Evolutionary conservation across 2,888 invertebrate species (phyloP), one percentile per base, ranked within the genome.

Genomic region (Rhyacophila evoluta): DNA sequence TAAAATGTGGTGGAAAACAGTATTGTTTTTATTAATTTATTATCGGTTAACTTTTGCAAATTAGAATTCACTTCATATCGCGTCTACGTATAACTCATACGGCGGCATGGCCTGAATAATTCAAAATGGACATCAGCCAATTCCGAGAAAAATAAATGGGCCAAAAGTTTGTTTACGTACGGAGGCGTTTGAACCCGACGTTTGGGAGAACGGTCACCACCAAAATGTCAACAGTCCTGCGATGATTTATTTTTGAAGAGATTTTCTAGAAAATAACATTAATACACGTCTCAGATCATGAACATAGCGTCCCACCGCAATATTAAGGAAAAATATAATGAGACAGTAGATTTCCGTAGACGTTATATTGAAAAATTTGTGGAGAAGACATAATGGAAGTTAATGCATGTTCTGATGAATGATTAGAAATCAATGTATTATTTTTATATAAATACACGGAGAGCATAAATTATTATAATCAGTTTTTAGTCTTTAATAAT

Each of bases 71-170:
- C 55, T 55, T 55, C 72, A 36, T 27, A 72, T 72, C 38, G 25
- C 15, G 10, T 33, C 72, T n/a, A 19, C 36, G 33, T 37, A 79
- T 79, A 74, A 79, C 72, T 75, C 79, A 39, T 33, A 55, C 37
- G 71, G 72, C 74, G 39, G 69, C 41, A 72, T 70, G 81, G 75
- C 76, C 79, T 75, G 79, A 79, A 79, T 79, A 75, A 79, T 81
- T 79, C 79, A 81, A 79, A 78, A 81, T 81, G 81, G 79, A 81
- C 81, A 79, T 67, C 71, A 78, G 78, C 77, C 81, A 79, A 81
- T 79, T 81, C 79, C 37, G 77, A 71, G 77, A 79, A 69, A 67
- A 69, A 75, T 72, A 81, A 81, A 75, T 80, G 80, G 80, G 78
- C 74, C 80, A 78, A 71, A 75, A 75, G 79, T 75, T 79, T 81